phyloP scores from a whole-genome alignment of 2,797 vertebrate genomes.

The Oryzias dopingdopingensis region DNA sequence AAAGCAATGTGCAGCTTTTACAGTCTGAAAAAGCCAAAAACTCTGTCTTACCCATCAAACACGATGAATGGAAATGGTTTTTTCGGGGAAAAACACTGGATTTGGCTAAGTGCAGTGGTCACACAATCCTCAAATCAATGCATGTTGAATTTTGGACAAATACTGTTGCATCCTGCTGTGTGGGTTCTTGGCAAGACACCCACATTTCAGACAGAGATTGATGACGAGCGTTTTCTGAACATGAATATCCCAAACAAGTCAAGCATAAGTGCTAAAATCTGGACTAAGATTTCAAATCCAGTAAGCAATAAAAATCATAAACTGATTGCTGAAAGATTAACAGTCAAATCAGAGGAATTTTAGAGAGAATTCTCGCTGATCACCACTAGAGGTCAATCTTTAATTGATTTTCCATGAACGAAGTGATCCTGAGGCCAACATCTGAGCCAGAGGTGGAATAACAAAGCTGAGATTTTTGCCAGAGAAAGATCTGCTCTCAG shows the following conservation, averaged over 20 bases:
- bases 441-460: slow-evolving; percentile 47
- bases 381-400: slow-evolving; percentile 76
- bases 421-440: slow-evolving; percentile 27
- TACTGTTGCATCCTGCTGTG: slow-evolving; percentile 38
- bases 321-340: slow-evolving; percentile 17
- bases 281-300: slow-evolving; percentile 2
- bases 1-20: slow-evolving; percentile 14
- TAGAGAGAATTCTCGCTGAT: slow-evolving; percentile 32
- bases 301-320: slow-evolving; percentile 29
- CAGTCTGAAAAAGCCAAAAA: slow-evolving; percentile 42
- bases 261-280: slow-evolving; percentile 13
- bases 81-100: slow-evolving; percentile 42
- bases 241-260: slow-evolving; percentile 18
- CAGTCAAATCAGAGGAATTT: not conserved
- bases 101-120: slow-evolving; percentile 24
- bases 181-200: slow-evolving; percentile 21
- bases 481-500: slow-evolving; percentile 62
- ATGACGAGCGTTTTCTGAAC: slow-evolving; percentile 21
- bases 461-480: slow-evolving; percentile 38
- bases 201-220: slow-evolving; percentile 37
- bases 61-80: slow-evolving; percentile 41
- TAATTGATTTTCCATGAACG: slow-evolving; percentile 53
- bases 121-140: slow-evolving; percentile 23
- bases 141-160: slow-evolving; percentile 36
- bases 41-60: slow-evolving; percentile 28